phyloP scores from a whole-genome alignment of 1,140 invertebrate species.

The Drosophila kohkoa region DNA sequence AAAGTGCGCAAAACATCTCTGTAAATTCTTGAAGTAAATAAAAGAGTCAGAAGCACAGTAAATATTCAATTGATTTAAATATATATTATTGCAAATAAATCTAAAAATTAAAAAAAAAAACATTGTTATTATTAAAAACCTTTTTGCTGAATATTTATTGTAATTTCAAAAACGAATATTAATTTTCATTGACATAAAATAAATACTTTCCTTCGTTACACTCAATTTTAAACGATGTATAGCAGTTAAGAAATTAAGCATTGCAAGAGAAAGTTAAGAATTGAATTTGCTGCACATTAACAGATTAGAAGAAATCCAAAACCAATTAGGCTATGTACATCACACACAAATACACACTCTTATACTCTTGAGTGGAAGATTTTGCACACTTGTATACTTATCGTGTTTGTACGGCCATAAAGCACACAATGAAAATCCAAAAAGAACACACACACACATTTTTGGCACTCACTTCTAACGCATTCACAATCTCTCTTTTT shows the following conservation, averaged over 20 bases:
- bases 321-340: constrained; percentile 36
- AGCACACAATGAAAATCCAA: constrained; percentile 70
- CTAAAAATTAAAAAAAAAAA: too few relatives aligned
- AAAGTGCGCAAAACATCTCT: background rate
- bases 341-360: constrained; percentile 19
- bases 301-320: constrained; percentile 31
- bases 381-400: constrained; percentile 13
- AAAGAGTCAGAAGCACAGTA: too few relatives aligned
- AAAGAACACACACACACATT: constrained; percentile 54
- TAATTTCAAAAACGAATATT: too few relatives aligned
- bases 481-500: constrained; percentile 28
- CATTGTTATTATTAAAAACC: too few relatives aligned
- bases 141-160: too few relatives aligned
- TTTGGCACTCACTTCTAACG: constrained; percentile 45
- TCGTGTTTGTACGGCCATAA: constrained; percentile 37
- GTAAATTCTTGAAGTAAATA: background rate
- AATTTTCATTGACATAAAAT: too few relatives aligned
- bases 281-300: constrained; percentile 41
- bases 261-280: constrained; percentile 1
- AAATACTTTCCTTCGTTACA: too few relatives aligned
- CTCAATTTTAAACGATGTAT: background rate
- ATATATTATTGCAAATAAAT: too few relatives aligned
- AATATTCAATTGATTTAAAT: too few relatives aligned
- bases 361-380: background rate
- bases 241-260: background rate